A percentile compares a stretch with the other conserved stretches of the same genome.
Evolutionary conservation across 53 echinoderm and acorn worm genomes (phyloP).

Genomic region (Crossaster papposus): DNA sequence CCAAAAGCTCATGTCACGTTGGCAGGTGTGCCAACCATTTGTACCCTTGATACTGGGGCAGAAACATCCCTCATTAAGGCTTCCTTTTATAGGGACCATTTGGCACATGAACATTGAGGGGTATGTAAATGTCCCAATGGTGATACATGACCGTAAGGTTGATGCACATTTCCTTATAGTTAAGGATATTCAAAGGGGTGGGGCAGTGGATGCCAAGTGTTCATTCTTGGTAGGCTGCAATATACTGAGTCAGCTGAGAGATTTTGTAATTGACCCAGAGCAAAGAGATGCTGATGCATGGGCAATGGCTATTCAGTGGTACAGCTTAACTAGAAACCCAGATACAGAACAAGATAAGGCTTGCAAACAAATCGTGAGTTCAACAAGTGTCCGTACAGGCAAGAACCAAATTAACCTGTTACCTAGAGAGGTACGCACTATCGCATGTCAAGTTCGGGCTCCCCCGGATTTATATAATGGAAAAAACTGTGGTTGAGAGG

Average conservation of each 20-base stretch:
- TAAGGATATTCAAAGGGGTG: no score
- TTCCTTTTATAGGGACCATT: conserved; percentile 11
- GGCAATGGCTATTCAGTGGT: conserved; percentile 3
- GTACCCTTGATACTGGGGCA: no score
- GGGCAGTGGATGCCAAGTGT: no score
- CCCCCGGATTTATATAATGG: no score
- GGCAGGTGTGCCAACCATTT: conserved; percentile 16
- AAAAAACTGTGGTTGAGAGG: no score
- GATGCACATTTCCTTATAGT: conserved; percentile 11
- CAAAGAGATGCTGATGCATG: conserved; percentile 16
- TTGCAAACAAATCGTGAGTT: no score
- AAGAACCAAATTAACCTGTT: no score
- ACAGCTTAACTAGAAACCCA: background rate
- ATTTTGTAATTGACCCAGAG: background rate
- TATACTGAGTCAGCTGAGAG: background rate
- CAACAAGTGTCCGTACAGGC: no score
- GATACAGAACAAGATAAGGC: background rate
- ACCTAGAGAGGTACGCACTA: no score
- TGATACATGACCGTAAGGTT: background rate
- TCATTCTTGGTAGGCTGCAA: conserved; percentile 12
- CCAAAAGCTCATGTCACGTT: conserved; percentile 13
- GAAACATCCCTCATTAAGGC: conserved; percentile 17
- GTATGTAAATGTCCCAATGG: background rate
- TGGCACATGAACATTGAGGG: conserved; percentile 6
- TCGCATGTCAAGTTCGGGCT: no score